Conservation (phyloP, 1,140 invertebrate species). For the Amphibalanus amphitrite region DNA sequence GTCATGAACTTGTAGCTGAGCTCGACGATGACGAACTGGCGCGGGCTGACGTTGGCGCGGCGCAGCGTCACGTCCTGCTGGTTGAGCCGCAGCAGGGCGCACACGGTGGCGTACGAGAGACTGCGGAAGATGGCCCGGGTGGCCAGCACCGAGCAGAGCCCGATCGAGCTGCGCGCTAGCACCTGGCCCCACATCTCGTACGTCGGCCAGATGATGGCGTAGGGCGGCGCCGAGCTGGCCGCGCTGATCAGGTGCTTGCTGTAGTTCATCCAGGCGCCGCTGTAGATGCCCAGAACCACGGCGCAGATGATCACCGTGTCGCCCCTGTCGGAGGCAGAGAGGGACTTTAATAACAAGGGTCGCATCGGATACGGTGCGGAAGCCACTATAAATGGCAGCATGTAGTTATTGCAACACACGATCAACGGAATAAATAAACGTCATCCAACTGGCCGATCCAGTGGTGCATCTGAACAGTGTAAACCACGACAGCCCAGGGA, state of each 20-base stretch:
- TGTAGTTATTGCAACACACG: no score
- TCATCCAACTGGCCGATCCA: no score
- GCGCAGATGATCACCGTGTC: slow-evolving; percentile 70
- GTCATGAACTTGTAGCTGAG: slow-evolving; percentile 61
- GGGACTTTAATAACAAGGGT: no score
- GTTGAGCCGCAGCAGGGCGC: slow-evolving; percentile 45
- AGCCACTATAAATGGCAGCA: no score
- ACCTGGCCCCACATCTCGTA: slow-evolving; percentile 40
- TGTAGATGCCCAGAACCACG: slow-evolving; percentile 54
- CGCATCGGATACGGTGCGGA: no score
- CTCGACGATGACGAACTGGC: slow-evolving; percentile 37
- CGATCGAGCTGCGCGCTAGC: slow-evolving; percentile 49
- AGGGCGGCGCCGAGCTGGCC: slow-evolving; percentile 38
- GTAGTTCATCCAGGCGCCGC: slow-evolving; percentile 69
- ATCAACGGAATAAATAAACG: no score
- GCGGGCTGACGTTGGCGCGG: no score
- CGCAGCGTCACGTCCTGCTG: slow-evolving; percentile 14
- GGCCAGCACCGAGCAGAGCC: slow-evolving; percentile 48
- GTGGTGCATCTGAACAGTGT: no score
- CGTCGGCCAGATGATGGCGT: slow-evolving; percentile 57
- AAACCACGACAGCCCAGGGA: no score
- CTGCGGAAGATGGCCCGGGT: slow-evolving; percentile 48
- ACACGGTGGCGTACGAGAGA: slow-evolving; percentile 44
- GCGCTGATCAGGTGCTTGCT: slow-evolving; percentile 46
- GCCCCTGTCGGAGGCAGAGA: slow-evolving; percentile 50